Percentiles rank a stretch among this genome's conserved stretches.
phyloP scores from a whole-genome alignment of 2,797 vertebrate genomes.

The Glyptemys insculpta region DNA sequence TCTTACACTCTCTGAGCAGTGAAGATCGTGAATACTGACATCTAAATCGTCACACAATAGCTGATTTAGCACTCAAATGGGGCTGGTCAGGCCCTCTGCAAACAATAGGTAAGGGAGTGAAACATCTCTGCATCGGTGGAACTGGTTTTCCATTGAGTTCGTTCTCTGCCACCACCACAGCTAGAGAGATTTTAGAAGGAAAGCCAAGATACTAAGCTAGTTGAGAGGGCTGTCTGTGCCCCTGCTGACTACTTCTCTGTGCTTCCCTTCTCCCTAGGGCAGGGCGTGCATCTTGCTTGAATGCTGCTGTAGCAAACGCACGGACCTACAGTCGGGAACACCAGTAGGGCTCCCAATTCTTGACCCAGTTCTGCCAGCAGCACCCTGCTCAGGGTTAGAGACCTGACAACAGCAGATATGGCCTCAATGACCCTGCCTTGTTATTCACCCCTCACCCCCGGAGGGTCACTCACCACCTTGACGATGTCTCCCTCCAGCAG shows the following conservation, averaged over 20 bases:
- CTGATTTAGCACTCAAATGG: no score
- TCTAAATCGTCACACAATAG: no score
- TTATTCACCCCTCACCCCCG: fast-evolving
- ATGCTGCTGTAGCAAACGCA: not conserved
- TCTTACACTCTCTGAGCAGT: no score
- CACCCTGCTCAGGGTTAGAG: no score
- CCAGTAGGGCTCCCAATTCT: not conserved
- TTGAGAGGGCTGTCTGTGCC: not conserved
- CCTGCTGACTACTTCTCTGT: not conserved
- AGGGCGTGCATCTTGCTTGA: not conserved
- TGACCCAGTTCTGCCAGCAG: not conserved
- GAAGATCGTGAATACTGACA: no score
- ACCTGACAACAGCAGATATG: not conserved
- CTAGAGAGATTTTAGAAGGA: no score
- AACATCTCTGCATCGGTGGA: no score
- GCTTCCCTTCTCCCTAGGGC: no score
- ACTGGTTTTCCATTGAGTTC: no score
- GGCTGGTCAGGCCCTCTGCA: no score
- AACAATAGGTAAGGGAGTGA: no score
- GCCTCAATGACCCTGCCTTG: not conserved
- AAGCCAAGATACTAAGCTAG: not conserved
- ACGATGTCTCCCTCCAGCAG: conserved; percentile 74
- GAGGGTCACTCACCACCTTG: conserved; percentile 47
- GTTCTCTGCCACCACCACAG: no score
- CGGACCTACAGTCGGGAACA: not conserved